Percentiles rank a stretch among this genome's conserved stretches.
These are phyloP conservation scores for Mustela lutreola DNA, from an alignment of 2,113 vertebrate genomes.

Conservation along the genomic window DNA sequence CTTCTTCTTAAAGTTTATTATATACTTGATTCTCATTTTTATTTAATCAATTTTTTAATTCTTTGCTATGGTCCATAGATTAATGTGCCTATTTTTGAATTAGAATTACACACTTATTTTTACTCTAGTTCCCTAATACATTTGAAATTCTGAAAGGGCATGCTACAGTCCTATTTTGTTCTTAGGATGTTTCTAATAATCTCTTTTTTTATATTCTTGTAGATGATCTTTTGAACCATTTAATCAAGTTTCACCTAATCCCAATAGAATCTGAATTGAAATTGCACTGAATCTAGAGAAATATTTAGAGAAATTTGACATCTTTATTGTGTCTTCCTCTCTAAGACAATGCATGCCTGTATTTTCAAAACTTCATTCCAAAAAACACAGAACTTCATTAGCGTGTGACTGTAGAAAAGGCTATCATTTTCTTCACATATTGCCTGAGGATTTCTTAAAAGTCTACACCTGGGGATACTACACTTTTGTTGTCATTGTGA, in stretches of 20 bases:
- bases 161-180: not conserved
- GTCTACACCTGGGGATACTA: not conserved
- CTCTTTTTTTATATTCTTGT: not conserved
- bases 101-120: not conserved
- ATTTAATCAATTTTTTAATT: not conserved
- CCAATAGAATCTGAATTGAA: not conserved
- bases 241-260: slow-evolving; percentile 22
- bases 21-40: not conserved
- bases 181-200: not conserved
- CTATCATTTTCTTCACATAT: not conserved
- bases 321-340: not conserved
- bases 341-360: not conserved
- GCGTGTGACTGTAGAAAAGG: not conserved
- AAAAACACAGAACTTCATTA: not conserved
- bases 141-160: not conserved
- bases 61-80: not conserved
- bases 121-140: not conserved
- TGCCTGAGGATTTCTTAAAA: not conserved
- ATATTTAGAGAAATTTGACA: not conserved
- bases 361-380: slow-evolving; percentile 26
- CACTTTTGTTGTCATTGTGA: not conserved
- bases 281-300: not conserved
- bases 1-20: not conserved
- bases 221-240: not conserved
- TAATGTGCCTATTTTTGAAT: not conserved